A percentile compares a stretch with the other conserved stretches of the same genome.
These are phyloP conservation scores for Helostoma temminkii DNA, from an alignment of 2,797 vertebrate genomes.

Conservation along the genomic window DNA sequence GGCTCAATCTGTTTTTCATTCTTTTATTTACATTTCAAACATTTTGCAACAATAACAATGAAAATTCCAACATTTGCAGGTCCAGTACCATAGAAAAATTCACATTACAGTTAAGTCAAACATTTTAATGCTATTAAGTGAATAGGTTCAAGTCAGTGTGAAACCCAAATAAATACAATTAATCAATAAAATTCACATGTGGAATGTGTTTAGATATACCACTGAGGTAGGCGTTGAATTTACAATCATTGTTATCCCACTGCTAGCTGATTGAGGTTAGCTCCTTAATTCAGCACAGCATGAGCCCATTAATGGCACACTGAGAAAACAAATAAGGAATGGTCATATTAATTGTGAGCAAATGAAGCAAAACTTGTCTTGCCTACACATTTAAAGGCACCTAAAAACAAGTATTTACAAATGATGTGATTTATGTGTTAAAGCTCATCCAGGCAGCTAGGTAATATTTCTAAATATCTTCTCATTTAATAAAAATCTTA, in stretches of 20 bases:
- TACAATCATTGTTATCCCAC: constrained; percentile 31
- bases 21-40: constrained; percentile 59
- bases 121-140: constrained; percentile 21
- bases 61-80: constrained; percentile 19
- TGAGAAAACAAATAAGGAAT: constrained; percentile 18
- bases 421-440: constrained; percentile 17
- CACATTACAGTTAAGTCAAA: constrained; percentile 36
- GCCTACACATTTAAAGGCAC: constrained; percentile 55
- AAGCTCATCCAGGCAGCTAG: constrained; percentile 16
- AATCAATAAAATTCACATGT: constrained; percentile 25
- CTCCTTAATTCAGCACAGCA: constrained; percentile 13
- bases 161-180: constrained; percentile 59
- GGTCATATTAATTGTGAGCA: neutral
- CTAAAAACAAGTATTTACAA: constrained; percentile 17
- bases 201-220: constrained; percentile 48
- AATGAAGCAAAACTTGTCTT: constrained; percentile 2
- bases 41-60: constrained; percentile 30
- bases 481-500: constrained; percentile 39
- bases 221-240: constrained; percentile 66
- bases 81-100: constrained; percentile 48
- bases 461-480: constrained; percentile 15
- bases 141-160: constrained; percentile 4
- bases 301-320: constrained; percentile 15
- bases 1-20: neutral
- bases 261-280: neutral